Percentiles rank a stretch among this genome's conserved stretches.
These are phyloP conservation scores for Papilio elwesi DNA, from an alignment of 2,888 invertebrate species.

Conservation along the genomic window DNA sequence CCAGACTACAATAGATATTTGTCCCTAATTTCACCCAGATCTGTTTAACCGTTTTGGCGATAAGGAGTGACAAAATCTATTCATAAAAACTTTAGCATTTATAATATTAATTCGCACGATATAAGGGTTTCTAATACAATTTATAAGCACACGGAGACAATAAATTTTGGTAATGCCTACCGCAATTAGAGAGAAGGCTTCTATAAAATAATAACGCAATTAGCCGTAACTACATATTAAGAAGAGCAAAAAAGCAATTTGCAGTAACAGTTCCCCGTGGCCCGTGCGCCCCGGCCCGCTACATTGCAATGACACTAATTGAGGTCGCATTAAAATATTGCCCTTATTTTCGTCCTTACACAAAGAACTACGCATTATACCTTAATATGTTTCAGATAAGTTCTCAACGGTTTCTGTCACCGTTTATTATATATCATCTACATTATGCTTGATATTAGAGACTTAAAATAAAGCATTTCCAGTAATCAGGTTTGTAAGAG, in stretches of 20 bases:
- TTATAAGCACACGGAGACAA: neutral
- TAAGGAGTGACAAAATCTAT: no score
- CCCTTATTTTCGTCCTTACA: constrained; percentile 15
- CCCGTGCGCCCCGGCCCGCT: neutral
- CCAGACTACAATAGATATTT: no score
- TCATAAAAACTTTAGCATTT: no score
- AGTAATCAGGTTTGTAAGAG: no score
- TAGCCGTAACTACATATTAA: constrained; percentile 37
- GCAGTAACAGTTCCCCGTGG: constrained; percentile 34
- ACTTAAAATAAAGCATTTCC: no score
- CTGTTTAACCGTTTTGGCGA: no score
- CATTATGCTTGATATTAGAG: no score
- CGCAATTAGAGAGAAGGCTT: constrained; percentile 9
- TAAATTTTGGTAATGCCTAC: neutral
- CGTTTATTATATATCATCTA: no score
- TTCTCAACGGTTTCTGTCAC: no score
- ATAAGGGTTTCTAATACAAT: neutral
- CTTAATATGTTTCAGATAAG: neutral
- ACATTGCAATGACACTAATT: constrained; percentile 38
- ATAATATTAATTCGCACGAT: neutral
- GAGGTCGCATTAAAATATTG: constrained; percentile 29
- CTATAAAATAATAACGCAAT: constrained; percentile 34
- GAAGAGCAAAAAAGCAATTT: constrained; percentile 37
- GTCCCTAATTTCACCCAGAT: no score
- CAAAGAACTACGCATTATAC: constrained; percentile 2